Evolutionary conservation across 2,113 vertebrate species (phyloP), one percentile per base, ranked within the genome.

Genomic region (Phrynosoma blainvillii): DNA sequence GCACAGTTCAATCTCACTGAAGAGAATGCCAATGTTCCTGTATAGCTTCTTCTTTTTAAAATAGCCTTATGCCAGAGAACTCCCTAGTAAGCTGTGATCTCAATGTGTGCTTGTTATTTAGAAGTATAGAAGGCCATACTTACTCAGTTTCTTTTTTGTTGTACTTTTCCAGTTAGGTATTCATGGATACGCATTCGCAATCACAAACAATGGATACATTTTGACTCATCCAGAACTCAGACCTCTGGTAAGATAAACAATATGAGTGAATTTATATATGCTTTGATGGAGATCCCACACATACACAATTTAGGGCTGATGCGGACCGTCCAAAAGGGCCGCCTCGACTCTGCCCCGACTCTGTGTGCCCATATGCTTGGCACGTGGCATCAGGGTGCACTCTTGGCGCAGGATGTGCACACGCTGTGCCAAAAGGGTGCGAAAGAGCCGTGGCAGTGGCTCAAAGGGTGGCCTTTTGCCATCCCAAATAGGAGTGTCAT

Each of bases 121-220:
- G 10, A 27, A 71, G 27, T 93, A 74, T 59, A 70, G 30, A 71
- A 91, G 84, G 92, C 83, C 40, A 14, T 82, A 65, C 89, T 96
- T 95, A 96, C 95, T 90, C 91, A 30, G 88, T 30, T 90, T 94
- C 93, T 85, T 94, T 76, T 96, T 76, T 93, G 20, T 4, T 93
- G 93, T 95, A 47, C 77, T 88, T 90, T 94, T 97, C 79, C 93
- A 99, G 99, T 95, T 99, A 95, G 99, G 99, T 89, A 99, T 99
- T 96, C 99, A 99, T 0, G 99, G 99, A 89, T 99, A 99, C 71
- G 98, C 98, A 91, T 99, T 99, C 95, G 99, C 99, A 93, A 99
- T 99, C 95, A 99, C 99, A 84, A 99, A 99, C 97, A 99, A 99
- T 25, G 99, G 99, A 91, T 99, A 99, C 93, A 98, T 99, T 96